These are phyloP conservation scores for Nymphalis io DNA, from an alignment of 1,140 invertebrate genomes.

Conservation along the genomic window DNA sequence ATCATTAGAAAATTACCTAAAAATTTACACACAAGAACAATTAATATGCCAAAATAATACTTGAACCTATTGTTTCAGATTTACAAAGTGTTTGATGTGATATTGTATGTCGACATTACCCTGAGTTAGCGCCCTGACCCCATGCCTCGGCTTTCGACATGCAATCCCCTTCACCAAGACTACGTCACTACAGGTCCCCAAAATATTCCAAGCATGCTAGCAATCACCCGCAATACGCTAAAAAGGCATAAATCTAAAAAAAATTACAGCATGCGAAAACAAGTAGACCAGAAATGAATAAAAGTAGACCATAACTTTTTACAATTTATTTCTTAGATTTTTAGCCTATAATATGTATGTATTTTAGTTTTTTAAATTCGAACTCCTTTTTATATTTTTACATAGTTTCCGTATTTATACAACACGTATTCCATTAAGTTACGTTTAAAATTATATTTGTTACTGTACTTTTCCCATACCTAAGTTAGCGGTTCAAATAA, in stretches of 20 bases:
- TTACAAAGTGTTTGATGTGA: slow-evolving; percentile 78
- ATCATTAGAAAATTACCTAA: neutral
- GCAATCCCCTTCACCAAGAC: slow-evolving; percentile 84
- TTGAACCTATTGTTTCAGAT: slow-evolving; percentile 75
- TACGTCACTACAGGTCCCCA: slow-evolving; percentile 84
- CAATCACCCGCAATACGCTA: slow-evolving; percentile 3
- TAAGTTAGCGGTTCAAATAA: neutral
- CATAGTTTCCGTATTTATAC: too few species aligned
- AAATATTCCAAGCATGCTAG: slow-evolving; percentile 48
- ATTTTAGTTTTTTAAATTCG: neutral
- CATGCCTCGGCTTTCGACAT: slow-evolving; percentile 82
- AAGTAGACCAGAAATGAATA: too few species aligned
- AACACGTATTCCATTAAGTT: too few species aligned
- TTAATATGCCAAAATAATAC: slow-evolving; percentile 39
- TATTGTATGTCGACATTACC: slow-evolving; percentile 66
- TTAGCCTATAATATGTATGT: neutral
- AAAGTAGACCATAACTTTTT: neutral
- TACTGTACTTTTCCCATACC: neutral
- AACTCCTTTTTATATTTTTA: too few species aligned
- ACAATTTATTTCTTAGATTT: neutral
- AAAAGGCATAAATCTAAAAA: neutral
- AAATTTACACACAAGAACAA: slow-evolving; percentile 12
- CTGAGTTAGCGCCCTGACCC: slow-evolving; percentile 69
- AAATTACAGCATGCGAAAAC: neutral
- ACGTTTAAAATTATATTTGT: too few species aligned